A percentile compares a stretch with the other conserved stretches of the same genome.
Conservation (phyloP, 2,797 vertebrate species). For the Prunella strophiata region DNA sequence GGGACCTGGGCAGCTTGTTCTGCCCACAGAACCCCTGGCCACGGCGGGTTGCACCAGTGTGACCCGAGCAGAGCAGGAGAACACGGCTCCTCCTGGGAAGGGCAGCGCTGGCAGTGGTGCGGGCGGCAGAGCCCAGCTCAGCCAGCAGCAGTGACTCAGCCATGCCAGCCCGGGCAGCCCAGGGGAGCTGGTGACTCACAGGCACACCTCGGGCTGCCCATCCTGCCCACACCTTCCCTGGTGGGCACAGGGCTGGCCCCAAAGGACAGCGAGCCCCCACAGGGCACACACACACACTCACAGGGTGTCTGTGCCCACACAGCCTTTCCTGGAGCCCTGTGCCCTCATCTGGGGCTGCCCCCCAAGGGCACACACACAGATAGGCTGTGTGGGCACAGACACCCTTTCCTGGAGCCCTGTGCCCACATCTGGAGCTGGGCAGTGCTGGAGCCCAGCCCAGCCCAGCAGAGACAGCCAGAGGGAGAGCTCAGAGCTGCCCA, state of each 20-base stretch:
- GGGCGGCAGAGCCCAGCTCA: neutral
- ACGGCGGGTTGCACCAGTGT: rapidly evolving
- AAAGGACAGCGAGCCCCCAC: rapidly evolving
- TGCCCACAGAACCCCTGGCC: no score
- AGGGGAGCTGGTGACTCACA: neutral
- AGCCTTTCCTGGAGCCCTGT: no score
- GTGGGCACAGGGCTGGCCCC: rapidly evolving
- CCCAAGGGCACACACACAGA: neutral
- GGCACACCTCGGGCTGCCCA: neutral
- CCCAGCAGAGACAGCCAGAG: rapidly evolving
- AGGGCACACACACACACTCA: no score
- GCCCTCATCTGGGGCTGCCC: no score
- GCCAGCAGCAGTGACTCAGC: neutral
- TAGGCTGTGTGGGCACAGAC: neutral
- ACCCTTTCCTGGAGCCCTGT: neutral
- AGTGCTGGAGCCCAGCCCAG: rapidly evolving
- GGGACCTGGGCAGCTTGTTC: neutral
- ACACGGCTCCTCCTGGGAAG: neutral
- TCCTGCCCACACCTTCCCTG: rapidly evolving
- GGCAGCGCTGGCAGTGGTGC: rapidly evolving
- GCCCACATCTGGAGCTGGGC: neutral
- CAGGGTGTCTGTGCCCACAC: no score
- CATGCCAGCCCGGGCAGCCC: neutral
- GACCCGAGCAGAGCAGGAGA: no score
- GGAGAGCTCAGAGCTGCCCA: neutral